phyloP scores from a whole-genome alignment of 2,113 vertebrate genomes.

The Bos indicus region DNA sequence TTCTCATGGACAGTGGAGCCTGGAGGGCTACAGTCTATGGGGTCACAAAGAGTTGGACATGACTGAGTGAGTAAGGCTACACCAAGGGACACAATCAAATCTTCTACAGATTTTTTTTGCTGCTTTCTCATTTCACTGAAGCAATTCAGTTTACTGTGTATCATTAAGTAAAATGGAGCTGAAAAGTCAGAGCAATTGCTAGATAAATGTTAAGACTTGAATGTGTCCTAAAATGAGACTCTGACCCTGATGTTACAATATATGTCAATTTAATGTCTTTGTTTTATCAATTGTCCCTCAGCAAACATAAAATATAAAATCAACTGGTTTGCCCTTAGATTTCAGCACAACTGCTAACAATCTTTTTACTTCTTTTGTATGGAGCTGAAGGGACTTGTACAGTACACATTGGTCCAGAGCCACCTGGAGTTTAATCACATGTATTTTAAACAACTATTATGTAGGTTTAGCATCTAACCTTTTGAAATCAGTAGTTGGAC shows the following conservation, averaged over 20 bases:
- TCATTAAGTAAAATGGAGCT: conserved; percentile 45
- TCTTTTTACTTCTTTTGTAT: background rate
- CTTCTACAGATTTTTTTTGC: background rate
- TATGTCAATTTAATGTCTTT: background rate
- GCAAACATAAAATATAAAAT: background rate
- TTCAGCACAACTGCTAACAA: background rate
- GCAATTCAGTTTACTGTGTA: conserved; percentile 29
- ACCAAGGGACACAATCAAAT: conserved; percentile 25
- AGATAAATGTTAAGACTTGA: conserved; percentile 25
- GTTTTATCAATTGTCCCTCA: background rate
- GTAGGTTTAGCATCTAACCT: background rate
- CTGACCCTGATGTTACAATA: background rate
- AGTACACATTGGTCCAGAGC: background rate
- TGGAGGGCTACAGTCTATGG: background rate
- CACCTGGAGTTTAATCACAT: conserved; percentile 25
- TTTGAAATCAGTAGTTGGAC: conserved; percentile 22
- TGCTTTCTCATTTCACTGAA: conserved; percentile 41
- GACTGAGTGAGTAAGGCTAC: background rate
- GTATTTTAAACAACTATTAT: conserved; percentile 24
- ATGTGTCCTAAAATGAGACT: background rate
- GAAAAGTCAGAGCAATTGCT: conserved; percentile 40
- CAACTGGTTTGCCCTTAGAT: background rate
- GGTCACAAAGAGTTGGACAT: background rate
- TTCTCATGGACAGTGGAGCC: background rate
- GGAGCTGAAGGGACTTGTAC: background rate